These are phyloP conservation scores for Acleris laterana DNA, from an alignment of 2,888 invertebrate species.

Conservation along the genomic window DNA sequence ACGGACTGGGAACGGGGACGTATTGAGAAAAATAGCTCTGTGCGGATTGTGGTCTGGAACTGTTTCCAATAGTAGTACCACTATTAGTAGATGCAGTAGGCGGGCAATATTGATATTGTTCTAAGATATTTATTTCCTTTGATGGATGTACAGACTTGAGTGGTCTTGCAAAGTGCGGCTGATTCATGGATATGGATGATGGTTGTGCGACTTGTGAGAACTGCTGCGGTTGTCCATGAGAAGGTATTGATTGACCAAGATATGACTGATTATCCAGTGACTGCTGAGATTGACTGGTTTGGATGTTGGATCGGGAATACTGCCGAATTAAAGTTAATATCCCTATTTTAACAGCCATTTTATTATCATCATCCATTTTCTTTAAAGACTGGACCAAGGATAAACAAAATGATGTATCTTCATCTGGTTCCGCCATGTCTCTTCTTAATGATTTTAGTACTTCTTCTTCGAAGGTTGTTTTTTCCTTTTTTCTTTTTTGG, in stretches of 20 bases:
- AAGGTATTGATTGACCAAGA: not conserved
- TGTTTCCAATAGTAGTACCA: conserved; percentile 7
- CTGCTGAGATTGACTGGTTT: not conserved
- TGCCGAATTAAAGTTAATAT: not conserved
- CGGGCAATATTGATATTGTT: not conserved
- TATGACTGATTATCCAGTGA: not conserved
- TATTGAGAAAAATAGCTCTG: conserved; percentile 9
- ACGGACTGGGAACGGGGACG: conserved; percentile 11
- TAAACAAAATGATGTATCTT: conserved; percentile 2
- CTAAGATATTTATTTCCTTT: not conserved
- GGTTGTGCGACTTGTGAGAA: conserved; percentile 1
- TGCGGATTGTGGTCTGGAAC: conserved; percentile 10
- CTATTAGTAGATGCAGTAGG: not conserved
- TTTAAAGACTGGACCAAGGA: not conserved
- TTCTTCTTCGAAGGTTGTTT: not conserved
- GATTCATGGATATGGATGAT: not conserved
- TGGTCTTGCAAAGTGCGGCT: not conserved
- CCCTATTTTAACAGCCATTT: conserved; percentile 1
- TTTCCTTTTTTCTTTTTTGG: not conserved
- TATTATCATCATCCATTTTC: not conserved
- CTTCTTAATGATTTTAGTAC: not conserved
- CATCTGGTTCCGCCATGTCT: not conserved
- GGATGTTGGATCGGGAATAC: not conserved
- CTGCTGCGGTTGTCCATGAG: conserved; percentile 1
- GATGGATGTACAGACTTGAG: not conserved